phyloP scores from a whole-genome alignment of 2,113 vertebrate genomes.

The Mirounga angustirostris region DNA sequence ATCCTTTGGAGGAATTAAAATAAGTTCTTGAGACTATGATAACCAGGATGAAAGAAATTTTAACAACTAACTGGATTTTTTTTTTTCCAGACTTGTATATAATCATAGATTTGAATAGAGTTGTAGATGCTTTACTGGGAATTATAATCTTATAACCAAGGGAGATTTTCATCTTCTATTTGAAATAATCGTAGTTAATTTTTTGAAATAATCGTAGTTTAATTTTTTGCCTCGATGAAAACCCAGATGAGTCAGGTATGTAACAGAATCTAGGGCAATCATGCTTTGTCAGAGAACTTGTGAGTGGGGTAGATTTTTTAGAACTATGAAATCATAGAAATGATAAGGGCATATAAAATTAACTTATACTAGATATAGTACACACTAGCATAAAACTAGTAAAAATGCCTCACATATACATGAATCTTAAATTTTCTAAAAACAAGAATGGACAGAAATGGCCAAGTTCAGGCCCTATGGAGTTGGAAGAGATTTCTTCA shows the following conservation, averaged over 20 bases:
- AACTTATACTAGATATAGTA: background rate
- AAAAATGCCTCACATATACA: background rate
- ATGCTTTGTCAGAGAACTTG: conserved; percentile 27
- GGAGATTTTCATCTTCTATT: background rate
- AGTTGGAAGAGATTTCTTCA: background rate
- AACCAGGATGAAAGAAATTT: conserved; percentile 2
- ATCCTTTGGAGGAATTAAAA: background rate
- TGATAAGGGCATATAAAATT: background rate
- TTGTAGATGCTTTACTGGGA: background rate
- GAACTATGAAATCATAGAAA: background rate
- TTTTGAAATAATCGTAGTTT: background rate
- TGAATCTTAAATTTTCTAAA: conserved; percentile 1
- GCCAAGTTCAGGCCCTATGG: rapidly evolving
- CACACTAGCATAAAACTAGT: background rate
- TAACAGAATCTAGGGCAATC: background rate
- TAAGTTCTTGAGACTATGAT: conserved; percentile 7
- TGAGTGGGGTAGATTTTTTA: background rate
- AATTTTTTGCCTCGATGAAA: background rate
- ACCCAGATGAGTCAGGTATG: background rate
- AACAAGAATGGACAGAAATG: background rate
- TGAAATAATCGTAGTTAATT: background rate
- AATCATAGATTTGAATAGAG: background rate
- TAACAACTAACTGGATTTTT: background rate
- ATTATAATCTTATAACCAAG: background rate
- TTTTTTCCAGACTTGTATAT: background rate